Base-by-base conservation (phyloP, 2,888 invertebrate genomes). In the Lasioglossum vierecki region DNA sequence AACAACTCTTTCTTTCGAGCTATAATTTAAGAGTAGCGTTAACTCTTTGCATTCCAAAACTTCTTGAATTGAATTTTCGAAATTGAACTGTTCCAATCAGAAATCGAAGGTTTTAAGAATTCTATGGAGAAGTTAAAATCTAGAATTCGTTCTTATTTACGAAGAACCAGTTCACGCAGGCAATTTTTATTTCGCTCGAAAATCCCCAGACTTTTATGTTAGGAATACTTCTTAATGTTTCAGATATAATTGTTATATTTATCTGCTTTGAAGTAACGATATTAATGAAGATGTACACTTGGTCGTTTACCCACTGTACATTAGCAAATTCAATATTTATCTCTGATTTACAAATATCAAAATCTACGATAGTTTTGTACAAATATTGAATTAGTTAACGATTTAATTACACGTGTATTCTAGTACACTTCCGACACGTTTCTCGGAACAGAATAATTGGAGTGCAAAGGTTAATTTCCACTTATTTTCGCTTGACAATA, bases 31-130 rank as follows among this genome's bases (percentile, higher is more conserved):
- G 66, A 66, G 35, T 30, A 15, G 30, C 68, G 8, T 63, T 71
- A 39, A 60, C n/a, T n/a, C 1, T 18, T 13, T 83, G 41, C 76
- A 35, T 49, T 76, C 82, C 71, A 39, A 70, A 1, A n/a, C 4
- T 11, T 70, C 41, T 4, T n/a, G 18, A 15, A 18, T 30, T 18
- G 35, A 35, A 35, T 22, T 30, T 35, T 15, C 8, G 8, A 35
- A 3, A 35, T 15, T 22, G 4, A 15, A 35, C 18, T 30, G 15
- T 35, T 66, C 2, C 30, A 8, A 30, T 30, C 13, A 8, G 53
- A 15, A 22, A n/a, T 15, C 26, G 5, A 30, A 26, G 26, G 8
- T 8, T 66, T 15, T 66, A 0, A 0, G 0, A 18, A 8, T 18
- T 66, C 13, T 35, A 2, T 66, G 9, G 63, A 30, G 5, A 35